Evolutionary conservation across 2,888 invertebrate species (phyloP).

Genomic region (Blera fallax): DNA sequence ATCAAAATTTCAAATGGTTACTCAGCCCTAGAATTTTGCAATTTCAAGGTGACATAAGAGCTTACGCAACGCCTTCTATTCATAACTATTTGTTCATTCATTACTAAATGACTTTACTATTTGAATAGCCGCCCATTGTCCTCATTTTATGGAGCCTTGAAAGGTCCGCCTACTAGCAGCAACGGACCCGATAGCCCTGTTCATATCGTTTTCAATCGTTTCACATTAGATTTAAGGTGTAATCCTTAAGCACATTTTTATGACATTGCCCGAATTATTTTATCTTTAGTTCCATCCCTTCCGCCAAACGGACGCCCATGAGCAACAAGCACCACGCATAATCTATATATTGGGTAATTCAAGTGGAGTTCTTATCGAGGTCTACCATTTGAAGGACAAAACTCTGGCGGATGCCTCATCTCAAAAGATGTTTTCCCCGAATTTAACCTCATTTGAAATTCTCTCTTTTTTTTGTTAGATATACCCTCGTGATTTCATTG

Average conservation of each 20-base stretch:
- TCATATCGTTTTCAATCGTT: background rate
- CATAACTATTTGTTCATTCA: too few relatives aligned
- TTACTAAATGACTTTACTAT: too few relatives aligned
- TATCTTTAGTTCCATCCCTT: background rate
- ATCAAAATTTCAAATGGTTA: too few relatives aligned
- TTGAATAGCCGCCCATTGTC: too few relatives aligned
- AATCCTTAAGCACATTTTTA: slow-evolving; percentile 13
- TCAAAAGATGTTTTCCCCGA: slow-evolving; percentile 10
- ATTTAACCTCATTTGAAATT: slow-evolving; percentile 63
- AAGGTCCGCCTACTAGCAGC: background rate
- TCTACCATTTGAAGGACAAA: slow-evolving; percentile 17
- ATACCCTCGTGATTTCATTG: slow-evolving; percentile 45
- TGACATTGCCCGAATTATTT: slow-evolving; percentile 25
- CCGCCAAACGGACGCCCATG: background rate
- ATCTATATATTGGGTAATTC: background rate
- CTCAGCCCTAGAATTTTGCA: too few relatives aligned
- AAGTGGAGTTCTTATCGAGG: background rate
- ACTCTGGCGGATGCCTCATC: background rate
- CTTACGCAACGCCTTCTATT: too few relatives aligned
- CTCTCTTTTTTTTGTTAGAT: slow-evolving; percentile 13
- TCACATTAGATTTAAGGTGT: slow-evolving; percentile 5
- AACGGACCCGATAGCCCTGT: background rate
- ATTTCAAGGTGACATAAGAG: too few relatives aligned
- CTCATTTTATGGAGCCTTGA: too few relatives aligned
- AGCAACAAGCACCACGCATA: slow-evolving; percentile 34